Evolutionary conservation across 53 echinoderm and acorn worm genomes (phyloP).

Genomic region (Arbacia lixula): DNA sequence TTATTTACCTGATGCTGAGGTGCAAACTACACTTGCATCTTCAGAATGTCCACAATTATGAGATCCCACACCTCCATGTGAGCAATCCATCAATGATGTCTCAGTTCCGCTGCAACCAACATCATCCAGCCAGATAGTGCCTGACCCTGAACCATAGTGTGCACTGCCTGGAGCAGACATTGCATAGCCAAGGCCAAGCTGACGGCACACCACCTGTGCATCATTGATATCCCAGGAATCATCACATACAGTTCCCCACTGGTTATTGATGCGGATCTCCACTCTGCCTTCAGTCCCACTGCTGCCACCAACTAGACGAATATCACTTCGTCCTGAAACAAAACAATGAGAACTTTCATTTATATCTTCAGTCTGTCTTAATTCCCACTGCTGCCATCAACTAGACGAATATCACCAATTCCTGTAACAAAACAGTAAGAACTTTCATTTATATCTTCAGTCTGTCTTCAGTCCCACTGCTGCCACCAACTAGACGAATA

Average conservation of each 20-base stretch:
- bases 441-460: slow-evolving; percentile 8
- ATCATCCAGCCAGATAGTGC: neutral
- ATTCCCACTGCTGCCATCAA: no score
- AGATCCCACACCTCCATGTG: neutral
- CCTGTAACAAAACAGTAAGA: no score
- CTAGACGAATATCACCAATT: no score
- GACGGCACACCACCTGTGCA: slow-evolving; percentile 7
- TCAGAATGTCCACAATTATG: slow-evolving; percentile 23
- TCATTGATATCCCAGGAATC: slow-evolving; percentile 23
- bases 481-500: slow-evolving; percentile 26
- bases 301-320: slow-evolving; percentile 29
- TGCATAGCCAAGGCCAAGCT: slow-evolving; percentile 3
- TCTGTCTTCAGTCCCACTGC: neutral
- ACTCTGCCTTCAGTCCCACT: neutral
- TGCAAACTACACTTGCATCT: slow-evolving; percentile 24
- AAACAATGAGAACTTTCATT: no score
- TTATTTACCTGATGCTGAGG: slow-evolving; percentile 4
- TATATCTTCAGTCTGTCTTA: no score
- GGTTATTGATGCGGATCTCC: slow-evolving; percentile 2
- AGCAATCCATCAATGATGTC: neutral
- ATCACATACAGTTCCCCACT: slow-evolving; percentile 34
- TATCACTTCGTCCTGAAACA: neutral
- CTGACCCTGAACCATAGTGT: neutral
- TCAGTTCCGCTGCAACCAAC: slow-evolving; percentile 8
- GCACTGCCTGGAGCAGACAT: neutral